phyloP scores from a whole-genome alignment of 2,888 invertebrate species.

The Chrysomela aeneicollis region DNA sequence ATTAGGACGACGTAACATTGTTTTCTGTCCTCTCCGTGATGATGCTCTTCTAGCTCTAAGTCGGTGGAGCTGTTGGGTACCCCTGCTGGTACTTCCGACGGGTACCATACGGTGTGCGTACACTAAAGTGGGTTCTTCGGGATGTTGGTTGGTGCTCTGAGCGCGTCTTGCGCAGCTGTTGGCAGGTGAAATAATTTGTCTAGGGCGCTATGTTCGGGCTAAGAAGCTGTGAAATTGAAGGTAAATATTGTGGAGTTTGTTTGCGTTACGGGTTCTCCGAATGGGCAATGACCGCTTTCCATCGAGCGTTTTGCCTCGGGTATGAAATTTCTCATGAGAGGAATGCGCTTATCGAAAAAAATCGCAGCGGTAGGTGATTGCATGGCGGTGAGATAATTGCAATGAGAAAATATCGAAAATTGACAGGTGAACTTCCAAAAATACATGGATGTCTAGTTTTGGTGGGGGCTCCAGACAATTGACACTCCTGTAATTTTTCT shows the following conservation, averaged over 20 bases:
- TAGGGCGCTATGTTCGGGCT: conserved; percentile 16
- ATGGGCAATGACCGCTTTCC: too few species aligned
- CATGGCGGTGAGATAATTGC: too few species aligned
- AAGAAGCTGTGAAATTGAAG: conserved; percentile 23
- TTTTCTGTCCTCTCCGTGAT: conserved; percentile 45
- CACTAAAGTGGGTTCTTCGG: conserved; percentile 16
- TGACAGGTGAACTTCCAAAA: too few species aligned
- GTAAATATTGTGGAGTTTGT: conserved; percentile 21
- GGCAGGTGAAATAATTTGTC: conserved; percentile 5
- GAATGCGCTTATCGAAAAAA: too few species aligned
- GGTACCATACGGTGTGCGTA: conserved; percentile 4
- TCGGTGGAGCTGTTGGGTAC: conserved; percentile 37
- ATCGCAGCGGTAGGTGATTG: too few species aligned
- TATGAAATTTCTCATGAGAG: too few species aligned
- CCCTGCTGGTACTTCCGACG: conserved; percentile 26
- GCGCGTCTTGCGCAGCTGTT: conserved; percentile 19
- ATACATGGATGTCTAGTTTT: too few species aligned
- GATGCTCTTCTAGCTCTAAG: conserved; percentile 39
- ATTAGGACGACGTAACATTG: conserved; percentile 56
- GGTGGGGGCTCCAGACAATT: too few species aligned
- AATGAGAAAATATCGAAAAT: too few species aligned
- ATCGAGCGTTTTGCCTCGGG: too few species aligned
- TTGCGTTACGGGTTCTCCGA: neutral
- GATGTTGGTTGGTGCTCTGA: conserved; percentile 15
- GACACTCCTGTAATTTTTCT: too few species aligned